Evolutionary conservation across 2,888 invertebrate genomes (phyloP).

Genomic region (Platerodrilus igneus): DNA sequence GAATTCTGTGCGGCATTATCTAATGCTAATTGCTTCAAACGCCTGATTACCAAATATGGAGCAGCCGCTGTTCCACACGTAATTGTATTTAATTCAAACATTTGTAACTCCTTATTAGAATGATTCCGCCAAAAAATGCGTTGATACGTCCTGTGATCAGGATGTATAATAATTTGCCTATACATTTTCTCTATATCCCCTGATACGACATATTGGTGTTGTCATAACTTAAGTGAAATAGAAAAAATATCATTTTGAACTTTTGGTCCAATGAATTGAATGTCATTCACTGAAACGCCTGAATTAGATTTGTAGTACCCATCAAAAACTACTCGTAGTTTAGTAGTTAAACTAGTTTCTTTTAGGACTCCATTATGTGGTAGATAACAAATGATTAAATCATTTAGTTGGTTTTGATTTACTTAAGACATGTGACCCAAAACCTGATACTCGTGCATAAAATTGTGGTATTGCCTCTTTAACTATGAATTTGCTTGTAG

Average conservation of each 20-base stretch:
- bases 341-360: slow-evolving; percentile 16
- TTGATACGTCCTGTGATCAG: slow-evolving; percentile 17
- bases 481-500: slow-evolving; percentile 21
- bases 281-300: slow-evolving; percentile 22
- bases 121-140: slow-evolving; percentile 22
- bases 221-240: slow-evolving; percentile 23
- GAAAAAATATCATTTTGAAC: slow-evolving; percentile 21
- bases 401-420: neutral
- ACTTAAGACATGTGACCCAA: slow-evolving; percentile 1
- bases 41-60: slow-evolving; percentile 24
- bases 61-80: slow-evolving; percentile 25
- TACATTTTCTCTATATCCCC: slow-evolving; percentile 29
- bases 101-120: slow-evolving; percentile 13
- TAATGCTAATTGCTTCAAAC: slow-evolving; percentile 19
- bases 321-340: slow-evolving; percentile 27
- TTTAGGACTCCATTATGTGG: slow-evolving; percentile 27
- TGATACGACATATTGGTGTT: slow-evolving; percentile 14
- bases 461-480: too few species aligned
- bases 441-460: too few species aligned
- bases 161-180: slow-evolving; percentile 16
- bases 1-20: slow-evolving; percentile 15
- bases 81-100: slow-evolving; percentile 25
- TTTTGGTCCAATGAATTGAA: slow-evolving; percentile 16
- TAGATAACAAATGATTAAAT: slow-evolving; percentile 13
- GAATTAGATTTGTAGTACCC: slow-evolving; percentile 17